Evolutionary conservation across 1,140 invertebrate species (phyloP), one percentile per base, ranked within the genome.

Genomic region (Drosophila arizonae): DNA sequence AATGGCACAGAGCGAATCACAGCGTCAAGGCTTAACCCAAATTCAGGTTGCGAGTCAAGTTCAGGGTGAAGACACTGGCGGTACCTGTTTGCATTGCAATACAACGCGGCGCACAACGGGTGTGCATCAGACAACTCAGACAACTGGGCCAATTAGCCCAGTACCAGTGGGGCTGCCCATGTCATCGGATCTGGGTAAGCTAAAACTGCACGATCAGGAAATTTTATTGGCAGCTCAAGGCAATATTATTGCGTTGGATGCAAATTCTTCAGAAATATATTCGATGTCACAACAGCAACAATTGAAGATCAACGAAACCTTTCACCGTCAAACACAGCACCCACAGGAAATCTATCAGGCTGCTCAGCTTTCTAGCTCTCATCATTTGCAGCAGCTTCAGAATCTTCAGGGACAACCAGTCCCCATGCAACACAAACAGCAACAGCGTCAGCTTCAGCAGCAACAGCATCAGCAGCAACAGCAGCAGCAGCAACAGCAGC

Each of bases 51-150:
- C 17, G 17, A 17, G 17, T 17, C 63, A 56, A 36, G 8, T 41
- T n/a, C 62, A 48, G 41, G 13, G 21, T 9, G 57, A 52, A 39
- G 76, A 67, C 26, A 62, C 48, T 3, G 67, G 51, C 13, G 73
- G 72, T 4, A 91, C 90, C 6, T 92, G 91, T 11, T 51, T 92
- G 15, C 91, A 92, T 58, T 92, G 91, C 54, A 92, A 90, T 39
- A 92, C 91, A 6, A 73, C 78, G 17, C 77, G 91, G 1, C 84
- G 91, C 0, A 92, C 91, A 6, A 91, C 91, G 4, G 91, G 91
- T 8, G 91, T 92, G 0, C 91, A 92, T 65, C 91, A 92, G 54
- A 92, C 91, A 9, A 92, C 91, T 2, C 91, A 92, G 58, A 92
- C 91, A 15, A 92, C 91, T n/a, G 91, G 91, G 0, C 91, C 91